phyloP scores from a whole-genome alignment of 2,888 invertebrate genomes.

The Pinctada fucata region DNA sequence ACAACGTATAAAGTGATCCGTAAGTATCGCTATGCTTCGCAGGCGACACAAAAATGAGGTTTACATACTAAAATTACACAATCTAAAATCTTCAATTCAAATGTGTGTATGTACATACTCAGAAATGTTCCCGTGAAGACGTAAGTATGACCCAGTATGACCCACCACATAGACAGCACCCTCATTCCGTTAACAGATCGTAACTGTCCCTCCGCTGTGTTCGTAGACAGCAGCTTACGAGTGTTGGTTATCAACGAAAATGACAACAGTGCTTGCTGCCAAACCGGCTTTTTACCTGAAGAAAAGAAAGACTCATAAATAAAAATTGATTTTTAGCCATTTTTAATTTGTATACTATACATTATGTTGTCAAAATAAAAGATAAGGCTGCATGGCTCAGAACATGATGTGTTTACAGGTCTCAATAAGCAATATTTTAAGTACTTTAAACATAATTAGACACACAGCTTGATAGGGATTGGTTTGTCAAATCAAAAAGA shows the following conservation, averaged over 20 bases:
- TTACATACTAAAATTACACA: neutral
- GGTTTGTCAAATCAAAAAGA: too few species aligned
- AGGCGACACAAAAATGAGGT: neutral
- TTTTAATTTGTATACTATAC: too few species aligned
- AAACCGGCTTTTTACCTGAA: neutral
- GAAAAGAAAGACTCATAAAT: neutral
- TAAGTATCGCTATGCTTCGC: too few species aligned
- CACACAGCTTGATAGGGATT: too few species aligned
- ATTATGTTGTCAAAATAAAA: too few species aligned
- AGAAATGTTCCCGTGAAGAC: slow-evolving; percentile 19
- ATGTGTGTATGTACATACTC: slow-evolving; percentile 1
- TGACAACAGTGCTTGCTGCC: neutral
- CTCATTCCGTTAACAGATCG: slow-evolving; percentile 85
- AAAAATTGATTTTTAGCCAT: too few species aligned
- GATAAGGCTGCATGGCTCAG: too few species aligned
- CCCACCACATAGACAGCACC: slow-evolving; percentile 72
- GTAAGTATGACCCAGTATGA: slow-evolving; percentile 68
- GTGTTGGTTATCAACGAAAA: slow-evolving; percentile 53
- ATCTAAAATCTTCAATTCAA: neutral
- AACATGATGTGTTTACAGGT: too few species aligned
- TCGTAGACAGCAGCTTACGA: slow-evolving; percentile 48
- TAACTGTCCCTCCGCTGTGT: slow-evolving; percentile 70
- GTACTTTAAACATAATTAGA: too few species aligned
- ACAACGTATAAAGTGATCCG: too few species aligned
- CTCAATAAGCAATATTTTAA: too few species aligned